These are phyloP conservation scores for Zaprionus ornatus DNA, from an alignment of 1,140 invertebrate species.

Conservation along the genomic window DNA sequence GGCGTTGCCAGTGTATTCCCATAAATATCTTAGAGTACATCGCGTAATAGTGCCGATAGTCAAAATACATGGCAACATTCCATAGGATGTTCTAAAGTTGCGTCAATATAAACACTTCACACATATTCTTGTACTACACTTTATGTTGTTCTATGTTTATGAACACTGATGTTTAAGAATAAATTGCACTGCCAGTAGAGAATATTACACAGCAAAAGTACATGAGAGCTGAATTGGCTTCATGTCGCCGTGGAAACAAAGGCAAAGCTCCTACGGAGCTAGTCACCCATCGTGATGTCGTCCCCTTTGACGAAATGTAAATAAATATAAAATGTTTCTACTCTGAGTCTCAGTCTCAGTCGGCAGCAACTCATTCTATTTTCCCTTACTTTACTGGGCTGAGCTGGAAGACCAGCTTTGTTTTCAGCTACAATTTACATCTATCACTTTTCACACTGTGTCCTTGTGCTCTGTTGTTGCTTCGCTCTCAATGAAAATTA, in stretches of 20 bases:
- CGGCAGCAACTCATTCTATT: background rate
- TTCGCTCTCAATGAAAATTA: slow-evolving; percentile 65
- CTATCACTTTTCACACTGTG: slow-evolving; percentile 61
- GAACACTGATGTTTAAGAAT: slow-evolving; percentile 27
- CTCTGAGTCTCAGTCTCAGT: background rate
- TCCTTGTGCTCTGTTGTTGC: slow-evolving; percentile 43
- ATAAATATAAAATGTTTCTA: background rate
- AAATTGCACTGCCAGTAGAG: slow-evolving; percentile 71
- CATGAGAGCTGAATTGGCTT: slow-evolving; percentile 60
- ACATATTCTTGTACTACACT: background rate
- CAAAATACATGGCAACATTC: no score
- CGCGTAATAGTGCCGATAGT: no score
- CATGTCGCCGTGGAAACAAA: slow-evolving; percentile 62
- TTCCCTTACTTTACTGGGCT: slow-evolving; percentile 4
- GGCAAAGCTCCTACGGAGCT: slow-evolving; percentile 10
- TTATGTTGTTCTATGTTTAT: no score
- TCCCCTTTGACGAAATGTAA: background rate
- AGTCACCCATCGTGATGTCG: background rate
- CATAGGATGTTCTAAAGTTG: background rate
- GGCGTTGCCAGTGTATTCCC: no score
- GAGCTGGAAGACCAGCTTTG: slow-evolving; percentile 8
- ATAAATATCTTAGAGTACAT: no score
- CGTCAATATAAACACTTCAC: background rate
- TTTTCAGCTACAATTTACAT: slow-evolving; percentile 59
- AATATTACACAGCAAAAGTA: slow-evolving; percentile 55